A percentile compares a stretch with the other conserved stretches of the same genome.
These are phyloP conservation scores for Menidia beryllina DNA, from an alignment of 2,113 vertebrate species.

Conservation along the genomic window DNA sequence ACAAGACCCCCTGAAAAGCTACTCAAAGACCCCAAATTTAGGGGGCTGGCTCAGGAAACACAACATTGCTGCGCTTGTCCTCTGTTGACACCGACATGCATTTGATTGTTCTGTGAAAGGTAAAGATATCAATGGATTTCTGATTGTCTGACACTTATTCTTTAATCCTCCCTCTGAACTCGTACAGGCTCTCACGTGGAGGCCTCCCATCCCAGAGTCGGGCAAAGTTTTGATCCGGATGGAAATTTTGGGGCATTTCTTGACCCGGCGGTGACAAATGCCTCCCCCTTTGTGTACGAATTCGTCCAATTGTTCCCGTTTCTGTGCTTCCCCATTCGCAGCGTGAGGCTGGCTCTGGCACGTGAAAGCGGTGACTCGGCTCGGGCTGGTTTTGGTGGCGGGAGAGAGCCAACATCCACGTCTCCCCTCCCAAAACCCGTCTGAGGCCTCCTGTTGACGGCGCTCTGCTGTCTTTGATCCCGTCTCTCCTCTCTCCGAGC, in stretches of 20 bases:
- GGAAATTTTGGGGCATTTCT: background rate
- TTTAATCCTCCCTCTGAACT: too few species aligned
- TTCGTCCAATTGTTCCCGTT: conserved; percentile 8
- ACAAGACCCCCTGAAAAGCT: too few species aligned
- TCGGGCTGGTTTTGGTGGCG: conserved; percentile 65
- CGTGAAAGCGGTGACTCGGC: conserved; percentile 58
- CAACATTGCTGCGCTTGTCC: too few species aligned
- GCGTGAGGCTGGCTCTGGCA: conserved; percentile 25
- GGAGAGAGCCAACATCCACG: conserved; percentile 39
- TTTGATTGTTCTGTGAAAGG: too few species aligned
- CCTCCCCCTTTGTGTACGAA: conserved; percentile 12
- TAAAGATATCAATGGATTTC: too few species aligned
- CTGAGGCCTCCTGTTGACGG: background rate
- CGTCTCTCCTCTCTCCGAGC: background rate
- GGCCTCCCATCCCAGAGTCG: too few species aligned
- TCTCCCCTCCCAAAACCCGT: conserved; percentile 14
- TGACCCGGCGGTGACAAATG: background rate
- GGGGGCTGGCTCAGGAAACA: too few species aligned
- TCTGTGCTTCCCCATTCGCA: conserved; percentile 11
- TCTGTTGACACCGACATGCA: too few species aligned
- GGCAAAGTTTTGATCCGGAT: too few species aligned
- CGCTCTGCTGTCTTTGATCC: background rate
- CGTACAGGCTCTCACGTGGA: too few species aligned
- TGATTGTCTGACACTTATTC: too few species aligned
- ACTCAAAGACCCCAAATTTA: too few species aligned